Evolutionary conservation across 92 coral and sea anemone genomes (phyloP).

Genomic region (Chrysogorgia sp.): DNA sequence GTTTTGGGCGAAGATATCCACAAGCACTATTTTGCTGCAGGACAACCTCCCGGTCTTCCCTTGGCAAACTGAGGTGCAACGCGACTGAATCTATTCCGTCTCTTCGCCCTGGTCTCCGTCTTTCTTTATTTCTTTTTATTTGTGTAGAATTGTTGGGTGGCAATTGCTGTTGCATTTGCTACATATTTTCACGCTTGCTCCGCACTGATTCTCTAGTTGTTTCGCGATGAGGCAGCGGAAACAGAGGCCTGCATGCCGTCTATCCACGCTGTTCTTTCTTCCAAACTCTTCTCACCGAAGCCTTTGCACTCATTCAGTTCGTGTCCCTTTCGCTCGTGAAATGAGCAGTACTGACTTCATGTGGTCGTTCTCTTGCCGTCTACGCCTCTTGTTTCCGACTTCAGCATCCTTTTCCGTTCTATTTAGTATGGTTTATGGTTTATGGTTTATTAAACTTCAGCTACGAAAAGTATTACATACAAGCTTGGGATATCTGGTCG

Average conservation of each 20-base stretch:
- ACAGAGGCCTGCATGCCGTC: constrained; percentile 44
- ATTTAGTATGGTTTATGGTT: constrained; percentile 4
- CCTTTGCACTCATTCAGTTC: constrained; percentile 35
- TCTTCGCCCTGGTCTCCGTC: constrained; percentile 23
- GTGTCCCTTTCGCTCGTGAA: constrained; percentile 42
- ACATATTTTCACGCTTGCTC: constrained; percentile 24
- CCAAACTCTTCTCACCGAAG: constrained; percentile 30
- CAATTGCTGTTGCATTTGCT: constrained; percentile 51
- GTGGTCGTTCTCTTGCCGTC: constrained; percentile 8
- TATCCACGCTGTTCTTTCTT: constrained; percentile 51
- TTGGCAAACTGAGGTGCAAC: constrained; percentile 12
- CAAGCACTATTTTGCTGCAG: constrained; percentile 30
- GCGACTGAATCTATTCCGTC: background rate
- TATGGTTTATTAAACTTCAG: background rate
- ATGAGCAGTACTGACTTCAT: too few species aligned
- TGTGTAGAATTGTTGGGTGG: constrained; percentile 53
- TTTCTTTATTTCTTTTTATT: too few species aligned
- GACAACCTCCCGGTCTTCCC: constrained; percentile 1
- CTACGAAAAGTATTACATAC: constrained; percentile 7
- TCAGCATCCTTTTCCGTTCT: background rate
- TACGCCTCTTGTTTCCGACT: constrained; percentile 1
- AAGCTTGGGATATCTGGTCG: background rate
- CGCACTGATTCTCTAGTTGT: too few species aligned
- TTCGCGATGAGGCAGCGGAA: constrained; percentile 45
- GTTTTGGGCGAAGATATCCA: background rate